Percentiles rank a stretch among this genome's conserved stretches.
phyloP scores from a whole-genome alignment of 1,140 invertebrate species.

The Tenebrio molitor region DNA sequence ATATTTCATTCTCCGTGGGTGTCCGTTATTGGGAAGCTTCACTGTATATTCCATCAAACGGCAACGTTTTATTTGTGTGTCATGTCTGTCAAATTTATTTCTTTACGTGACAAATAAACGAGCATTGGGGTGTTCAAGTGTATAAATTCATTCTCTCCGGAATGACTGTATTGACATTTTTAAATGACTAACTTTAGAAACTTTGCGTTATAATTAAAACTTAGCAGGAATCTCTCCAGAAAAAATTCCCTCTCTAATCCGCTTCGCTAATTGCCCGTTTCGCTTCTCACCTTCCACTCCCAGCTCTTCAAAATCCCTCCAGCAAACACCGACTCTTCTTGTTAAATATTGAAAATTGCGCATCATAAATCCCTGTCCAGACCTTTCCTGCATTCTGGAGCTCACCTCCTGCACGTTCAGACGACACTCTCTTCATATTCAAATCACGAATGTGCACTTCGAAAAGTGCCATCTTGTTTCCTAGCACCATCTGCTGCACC shows the following conservation, averaged over 20 bases:
- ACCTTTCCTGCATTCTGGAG: not conserved
- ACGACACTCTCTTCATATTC: conserved; percentile 3
- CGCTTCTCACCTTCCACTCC: not conserved
- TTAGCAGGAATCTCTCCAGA: not conserved
- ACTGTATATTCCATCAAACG: no score
- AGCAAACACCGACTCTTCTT: not conserved
- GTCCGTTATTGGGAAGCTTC: no score
- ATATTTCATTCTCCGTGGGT: no score
- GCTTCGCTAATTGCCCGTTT: not conserved
- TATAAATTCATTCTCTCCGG: no score
- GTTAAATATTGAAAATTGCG: not conserved
- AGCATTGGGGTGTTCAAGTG: no score
- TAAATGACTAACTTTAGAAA: not conserved
- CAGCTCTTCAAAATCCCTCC: not conserved
- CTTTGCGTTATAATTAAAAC: not conserved
- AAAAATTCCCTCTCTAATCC: not conserved
- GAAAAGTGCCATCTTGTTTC: conserved; percentile 37
- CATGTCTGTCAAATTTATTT: no score
- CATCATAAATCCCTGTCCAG: not conserved
- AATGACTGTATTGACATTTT: not conserved
- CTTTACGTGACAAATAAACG: no score
- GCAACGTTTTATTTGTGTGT: no score
- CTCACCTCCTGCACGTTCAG: no score
- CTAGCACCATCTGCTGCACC: conserved; percentile 30
- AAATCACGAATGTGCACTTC: conserved; percentile 35